Conservation (phyloP, 2,888 invertebrate genomes). For the Caenorhabditis macrosperma region DNA sequence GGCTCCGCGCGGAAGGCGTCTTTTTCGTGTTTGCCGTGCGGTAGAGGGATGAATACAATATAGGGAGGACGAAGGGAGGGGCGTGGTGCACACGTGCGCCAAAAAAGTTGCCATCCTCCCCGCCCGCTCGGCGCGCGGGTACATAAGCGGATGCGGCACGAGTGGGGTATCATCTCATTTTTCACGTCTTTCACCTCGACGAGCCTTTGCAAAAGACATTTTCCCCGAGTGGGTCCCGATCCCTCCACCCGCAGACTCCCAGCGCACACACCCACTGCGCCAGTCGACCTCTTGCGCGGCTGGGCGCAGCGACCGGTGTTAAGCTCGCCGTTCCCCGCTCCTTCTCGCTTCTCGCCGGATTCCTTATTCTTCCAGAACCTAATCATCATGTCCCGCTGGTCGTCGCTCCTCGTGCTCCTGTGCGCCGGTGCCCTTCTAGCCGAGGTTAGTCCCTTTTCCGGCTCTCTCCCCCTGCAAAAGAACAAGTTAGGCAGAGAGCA, state of each 20-base stretch:
- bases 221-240: too few relatives aligned
- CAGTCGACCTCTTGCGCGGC: too few relatives aligned
- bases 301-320: too few relatives aligned
- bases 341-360: neutral
- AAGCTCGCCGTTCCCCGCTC: neutral
- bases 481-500: neutral
- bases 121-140: conserved; percentile 5
- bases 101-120: conserved; percentile 38
- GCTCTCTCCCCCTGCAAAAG: neutral
- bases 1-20: neutral
- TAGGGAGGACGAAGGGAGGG: too few relatives aligned
- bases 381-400: conserved; percentile 31
- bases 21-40: conserved; percentile 24
- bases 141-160: conserved; percentile 22
- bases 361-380: conserved; percentile 27
- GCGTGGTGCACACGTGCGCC: conserved; percentile 19
- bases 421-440: conserved; percentile 41
- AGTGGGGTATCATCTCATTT: neutral
- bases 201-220: neutral
- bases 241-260: too few relatives aligned
- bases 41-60: conserved; percentile 31
- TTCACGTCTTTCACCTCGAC: conserved; percentile 2
- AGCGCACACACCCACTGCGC: too few relatives aligned
- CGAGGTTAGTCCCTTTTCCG: conserved; percentile 29
- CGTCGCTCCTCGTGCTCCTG: conserved; percentile 33